Evolutionary conservation across 30 jellyfish, hydroid and myxozoan species (phyloP).

Genomic region (Nemopilema nomurai): DNA sequence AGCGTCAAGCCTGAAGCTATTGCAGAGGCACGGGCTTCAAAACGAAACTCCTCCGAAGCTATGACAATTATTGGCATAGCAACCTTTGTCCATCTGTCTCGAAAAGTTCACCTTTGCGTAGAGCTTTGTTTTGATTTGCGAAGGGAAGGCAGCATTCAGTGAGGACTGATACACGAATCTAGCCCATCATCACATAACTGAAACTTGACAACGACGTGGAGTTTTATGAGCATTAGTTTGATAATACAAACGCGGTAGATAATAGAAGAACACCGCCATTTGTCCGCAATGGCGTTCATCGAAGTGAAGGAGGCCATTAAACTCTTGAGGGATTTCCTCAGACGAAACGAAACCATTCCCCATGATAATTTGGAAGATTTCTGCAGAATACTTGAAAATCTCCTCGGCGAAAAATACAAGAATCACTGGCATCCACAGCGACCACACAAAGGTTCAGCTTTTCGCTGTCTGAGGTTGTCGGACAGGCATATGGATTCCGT

Average conservation of each 20-base stretch:
- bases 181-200: not conserved
- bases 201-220: not conserved
- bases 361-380: slow-evolving; percentile 73
- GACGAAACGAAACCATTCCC: slow-evolving; percentile 59
- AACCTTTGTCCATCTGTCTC: slow-evolving; percentile 38
- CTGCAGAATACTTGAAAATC: slow-evolving; percentile 68
- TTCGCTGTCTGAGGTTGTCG: slow-evolving; percentile 83
- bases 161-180: not conserved
- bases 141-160: not conserved
- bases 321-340: slow-evolving; percentile 76
- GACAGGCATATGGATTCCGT: slow-evolving; percentile 84
- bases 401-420: slow-evolving; percentile 69
- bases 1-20: too few species aligned
- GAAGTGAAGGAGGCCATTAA: slow-evolving; percentile 92
- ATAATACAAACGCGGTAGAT: not conserved
- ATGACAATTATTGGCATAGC: slow-evolving; percentile 25
- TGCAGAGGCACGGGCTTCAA: not conserved
- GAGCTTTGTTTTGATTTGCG: slow-evolving; percentile 41
- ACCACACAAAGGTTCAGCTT: slow-evolving; percentile 96
- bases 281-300: slow-evolving; percentile 51
- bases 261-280: not conserved
- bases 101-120: not conserved
- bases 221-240: not conserved
- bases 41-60: not conserved
- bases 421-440: slow-evolving; percentile 96